Evolutionary conservation across 2,888 invertebrate species (phyloP), one percentile per base, ranked within the genome.

Genomic region (Aproaerema taeniolella): DNA sequence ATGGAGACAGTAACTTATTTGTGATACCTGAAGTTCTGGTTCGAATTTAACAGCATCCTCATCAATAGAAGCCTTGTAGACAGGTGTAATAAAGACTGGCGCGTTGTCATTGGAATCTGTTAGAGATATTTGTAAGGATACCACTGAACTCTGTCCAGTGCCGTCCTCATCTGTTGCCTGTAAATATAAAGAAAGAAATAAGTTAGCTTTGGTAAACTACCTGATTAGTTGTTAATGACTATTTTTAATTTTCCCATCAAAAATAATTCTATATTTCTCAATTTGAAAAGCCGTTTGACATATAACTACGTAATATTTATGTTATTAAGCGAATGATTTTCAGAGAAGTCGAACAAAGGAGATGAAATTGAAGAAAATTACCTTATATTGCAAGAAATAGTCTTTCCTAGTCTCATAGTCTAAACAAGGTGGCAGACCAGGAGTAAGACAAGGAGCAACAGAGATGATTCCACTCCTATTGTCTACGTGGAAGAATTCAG

Each of bases 71-170:
- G 94, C 93, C 15, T 91, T 90, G 77, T 96, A 96, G 30, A 91
- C 86, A 0, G 91, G 87, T 41, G 93, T 92, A 26, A 89, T 87
- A 75, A 98, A 98, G 10, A 90, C 88, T 0, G 97, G 97, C 0
- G 95, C 90, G 64, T 95, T 96, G 76, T 97, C 97, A 69, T 97
- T 97, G 42, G 93, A 92, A 67, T 97, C 97, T 0, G 89, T 89
- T 1, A 97, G 86, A 0, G 91, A 89, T 39, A 97, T 92, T 52
- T 93, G 92, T 1, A 97, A 81, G 0, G 95, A 92, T 0, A 94
- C 94, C 16, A 93, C 92, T 0, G 93, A 91, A 29, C 90, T 91
- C 60, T 93, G 94, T 0, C 94, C 96, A 11, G 89, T 87, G 0
- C 95, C 96, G 46, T 92, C 91, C 58, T 95, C 92, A 53, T 97